Percentiles rank a stretch among this genome's conserved stretches.
Evolutionary conservation across 1,140 invertebrate species (phyloP).

Genomic region (Hycleus phaleratus): DNA sequence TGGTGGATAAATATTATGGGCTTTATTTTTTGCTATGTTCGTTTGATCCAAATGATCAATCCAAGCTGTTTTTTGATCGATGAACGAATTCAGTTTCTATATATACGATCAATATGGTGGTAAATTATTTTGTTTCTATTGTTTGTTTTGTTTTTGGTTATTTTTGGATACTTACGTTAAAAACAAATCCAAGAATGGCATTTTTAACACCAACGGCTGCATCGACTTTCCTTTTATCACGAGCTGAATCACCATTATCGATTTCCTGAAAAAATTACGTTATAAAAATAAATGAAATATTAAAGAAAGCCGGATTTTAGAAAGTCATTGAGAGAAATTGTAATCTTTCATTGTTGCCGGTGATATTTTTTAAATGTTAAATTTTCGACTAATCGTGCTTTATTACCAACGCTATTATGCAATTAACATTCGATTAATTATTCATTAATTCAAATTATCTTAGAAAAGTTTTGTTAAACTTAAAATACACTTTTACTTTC

Average conservation of each 20-base stretch:
- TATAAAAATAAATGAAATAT: no score
- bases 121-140: not conserved
- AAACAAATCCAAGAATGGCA: slow-evolving; percentile 67
- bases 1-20: slow-evolving; percentile 61
- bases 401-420: no score
- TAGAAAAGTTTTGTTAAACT: no score
- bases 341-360: no score
- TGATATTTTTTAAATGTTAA: no score
- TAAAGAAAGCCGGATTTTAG: no score
- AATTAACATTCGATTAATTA: no score
- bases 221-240: slow-evolving; percentile 67
- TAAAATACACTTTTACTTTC: no score
- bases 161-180: slow-evolving; percentile 57
- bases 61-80: slow-evolving; percentile 65
- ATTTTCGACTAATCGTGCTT: no score
- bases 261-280: slow-evolving; percentile 4
- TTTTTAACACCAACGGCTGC: slow-evolving; percentile 64
- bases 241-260: slow-evolving; percentile 37
- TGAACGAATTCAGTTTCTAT: slow-evolving; percentile 68
- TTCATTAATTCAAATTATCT: no score
- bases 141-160: not conserved
- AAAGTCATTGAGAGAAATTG: no score
- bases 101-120: not conserved
- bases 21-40: slow-evolving; percentile 65
- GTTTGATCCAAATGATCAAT: slow-evolving; percentile 57